Percentiles rank a stretch among this genome's conserved stretches.
These are phyloP conservation scores for Perodicticus potto DNA, from an alignment of 2,797 vertebrate species.

Conservation along the genomic window DNA sequence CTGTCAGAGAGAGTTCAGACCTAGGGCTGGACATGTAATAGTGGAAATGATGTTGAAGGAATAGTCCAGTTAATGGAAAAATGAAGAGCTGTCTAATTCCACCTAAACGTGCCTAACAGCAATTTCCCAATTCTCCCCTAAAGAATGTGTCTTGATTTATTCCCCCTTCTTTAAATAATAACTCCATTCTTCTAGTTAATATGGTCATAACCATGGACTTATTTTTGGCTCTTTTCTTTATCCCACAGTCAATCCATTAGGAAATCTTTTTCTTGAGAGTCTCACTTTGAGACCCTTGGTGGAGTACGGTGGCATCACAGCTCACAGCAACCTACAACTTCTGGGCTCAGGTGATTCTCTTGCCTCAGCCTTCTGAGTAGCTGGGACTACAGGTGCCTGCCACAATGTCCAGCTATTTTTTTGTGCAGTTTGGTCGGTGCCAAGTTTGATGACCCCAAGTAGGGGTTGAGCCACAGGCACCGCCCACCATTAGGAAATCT, in stretches of 20 bases:
- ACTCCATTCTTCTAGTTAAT: background rate
- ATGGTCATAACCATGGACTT: background rate
- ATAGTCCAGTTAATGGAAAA: background rate
- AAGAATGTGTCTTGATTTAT: background rate
- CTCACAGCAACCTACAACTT: no score
- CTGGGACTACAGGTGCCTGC: no score
- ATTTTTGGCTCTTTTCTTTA: background rate
- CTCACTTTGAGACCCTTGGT: no score
- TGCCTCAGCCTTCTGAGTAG: no score
- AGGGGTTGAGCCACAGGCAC: no score
- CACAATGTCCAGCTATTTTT: no score
- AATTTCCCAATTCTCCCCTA: background rate
- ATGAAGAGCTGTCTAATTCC: background rate
- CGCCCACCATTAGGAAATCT: background rate
- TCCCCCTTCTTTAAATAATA: background rate
- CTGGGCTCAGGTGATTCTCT: no score
- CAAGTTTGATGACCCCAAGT: no score
- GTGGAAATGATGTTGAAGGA: background rate
- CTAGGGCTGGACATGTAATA: background rate
- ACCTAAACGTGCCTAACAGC: background rate
- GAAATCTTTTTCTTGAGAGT: no score
- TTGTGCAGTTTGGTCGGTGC: no score
- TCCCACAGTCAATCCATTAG: background rate
- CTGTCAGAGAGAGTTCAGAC: background rate
- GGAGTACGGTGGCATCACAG: no score